Conservation (phyloP, 2,888 invertebrate genomes). For the Epistrophella euchroma region DNA sequence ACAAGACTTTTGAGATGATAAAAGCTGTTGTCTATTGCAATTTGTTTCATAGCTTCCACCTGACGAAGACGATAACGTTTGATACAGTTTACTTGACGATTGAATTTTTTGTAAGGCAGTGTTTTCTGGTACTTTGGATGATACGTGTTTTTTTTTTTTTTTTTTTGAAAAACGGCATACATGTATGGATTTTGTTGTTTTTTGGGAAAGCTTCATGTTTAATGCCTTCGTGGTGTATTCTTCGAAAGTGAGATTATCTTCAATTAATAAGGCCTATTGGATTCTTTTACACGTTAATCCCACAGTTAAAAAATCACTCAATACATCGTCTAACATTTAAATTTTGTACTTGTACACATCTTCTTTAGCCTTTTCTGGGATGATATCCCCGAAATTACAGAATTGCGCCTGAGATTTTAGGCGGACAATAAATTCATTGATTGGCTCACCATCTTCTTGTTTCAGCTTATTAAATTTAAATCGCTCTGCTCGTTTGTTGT, state of each 20-base stretch:
- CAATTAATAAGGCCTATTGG: background rate
- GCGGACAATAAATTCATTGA: conserved; percentile 33
- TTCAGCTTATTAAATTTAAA: conserved; percentile 59
- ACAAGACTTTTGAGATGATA: conserved; percentile 5
- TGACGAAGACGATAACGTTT: background rate
- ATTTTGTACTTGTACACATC: conserved; percentile 29
- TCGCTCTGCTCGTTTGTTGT: conserved; percentile 69
- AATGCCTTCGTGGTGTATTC: conserved; percentile 30
- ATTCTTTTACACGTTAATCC: conserved; percentile 14
- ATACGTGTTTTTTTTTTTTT: conserved; percentile 5
- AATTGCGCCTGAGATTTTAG: conserved; percentile 26
- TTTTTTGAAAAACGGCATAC: conserved; percentile 6
- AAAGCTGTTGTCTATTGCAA: background rate
- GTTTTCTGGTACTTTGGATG: background rate
- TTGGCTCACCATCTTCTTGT: conserved; percentile 47
- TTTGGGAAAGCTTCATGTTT: conserved; percentile 21
- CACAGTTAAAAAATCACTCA: conserved; percentile 40
- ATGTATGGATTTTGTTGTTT: conserved; percentile 32
- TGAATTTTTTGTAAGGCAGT: background rate
- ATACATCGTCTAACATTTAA: conserved; percentile 40
- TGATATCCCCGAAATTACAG: conserved; percentile 26
- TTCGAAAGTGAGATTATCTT: conserved; percentile 45
- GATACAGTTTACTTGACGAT: background rate
- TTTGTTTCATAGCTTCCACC: conserved; percentile 3
- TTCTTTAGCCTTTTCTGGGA: conserved; percentile 7